Base-by-base conservation (phyloP, 2,888 invertebrate genomes). In the Synergus japonicus region DNA sequence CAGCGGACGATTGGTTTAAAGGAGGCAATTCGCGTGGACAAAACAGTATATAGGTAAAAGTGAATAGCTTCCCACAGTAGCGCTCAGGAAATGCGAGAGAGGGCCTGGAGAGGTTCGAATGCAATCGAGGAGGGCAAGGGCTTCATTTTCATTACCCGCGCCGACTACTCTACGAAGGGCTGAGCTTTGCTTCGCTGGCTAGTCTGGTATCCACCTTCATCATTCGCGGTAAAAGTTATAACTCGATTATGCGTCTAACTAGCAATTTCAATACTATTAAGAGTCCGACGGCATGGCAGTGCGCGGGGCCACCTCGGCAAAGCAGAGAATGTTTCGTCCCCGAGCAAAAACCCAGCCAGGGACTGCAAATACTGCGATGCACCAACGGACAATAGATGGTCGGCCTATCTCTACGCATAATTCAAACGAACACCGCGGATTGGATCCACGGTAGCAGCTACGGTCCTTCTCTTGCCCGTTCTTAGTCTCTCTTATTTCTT, bases 231-330 rank as follows among this genome's bases (percentile, higher is more conserved):
- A 90, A 91, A 90, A 90, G 86, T 90, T 90, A 86, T 90, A 91
- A 91, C 89, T 91, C 90, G 91, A 91, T 91, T 91, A 91, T 87
- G 86, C 89, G 86, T 88, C 88, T 88, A 91, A 90, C 90, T 88
- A 89, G 90, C 88, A 90, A 91, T 91, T 91, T 90, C 89, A 88
- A 91, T 91, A 91, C 89, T 89, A 91, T 90, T 90, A 90, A 90
- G 89, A 89, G 84, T 84, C 83, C 81, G 85, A 84, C 83, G 85
- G 82, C 64, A 84, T 82, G 85, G 82, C 64, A 66, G 81, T 77
- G 65, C 76, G 66, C 63, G 73, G 66, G 78, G 69, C 69, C 78
- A 63, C 54, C 78, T 73, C 69, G 43, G 76, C 60, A 22, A 46
- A 76, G 82, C 83, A 78, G 87, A 65, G 82, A 82, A 88, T 86